Base-by-base conservation (phyloP, 2,888 invertebrate genomes). In the Limnephilus marmoratus region DNA sequence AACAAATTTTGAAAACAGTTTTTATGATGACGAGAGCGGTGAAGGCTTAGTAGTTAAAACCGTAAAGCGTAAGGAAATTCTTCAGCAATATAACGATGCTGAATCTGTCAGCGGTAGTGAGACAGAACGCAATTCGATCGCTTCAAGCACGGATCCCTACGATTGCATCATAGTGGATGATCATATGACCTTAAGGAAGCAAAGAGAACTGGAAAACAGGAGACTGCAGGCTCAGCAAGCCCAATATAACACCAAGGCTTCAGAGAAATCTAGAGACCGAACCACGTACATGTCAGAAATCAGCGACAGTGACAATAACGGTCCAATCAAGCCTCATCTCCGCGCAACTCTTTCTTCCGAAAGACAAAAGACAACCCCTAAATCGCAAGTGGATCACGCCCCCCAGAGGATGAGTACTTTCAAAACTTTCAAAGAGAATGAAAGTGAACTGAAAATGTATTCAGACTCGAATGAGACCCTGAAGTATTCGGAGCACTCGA, bases 81-180 rank as follows among this genome's bases (percentile, higher is more conserved):
- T 97, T 49, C 97, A 97, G 94, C 97, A 97, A 95, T 97, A 97
- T 94, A 96, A 95, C 90, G 97, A 97, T 93, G 96, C 95, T 88
- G 96, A 96, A 85, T 95, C 94, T 9, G 82, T 93, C 29, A 96
- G 96, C 94, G 96, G 96, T 93, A 97, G 97, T 93, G 97, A 97
- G 94, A 97, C 97, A 13, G 97, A 97, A 94, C 96, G 96, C 82
- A 96, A 96, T 95, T 97, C 97, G 90, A 96, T 97, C 94, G 96
- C 96, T 94, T 97, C 97, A 88, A 97, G 97, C 94, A 97, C 97
- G 88, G 97, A 97, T 96, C 97, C 97, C 49, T 97, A 97, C 94
- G 97, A 97, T 94, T 98, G 98, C 94, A 98, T 98, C 94, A 97
- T 98, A 90, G 98, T 98, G 45, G 98, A 98, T 94, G 98, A 98